Evolutionary conservation across 2,113 vertebrate species (phyloP).

Genomic region (Caretta caretta): DNA sequence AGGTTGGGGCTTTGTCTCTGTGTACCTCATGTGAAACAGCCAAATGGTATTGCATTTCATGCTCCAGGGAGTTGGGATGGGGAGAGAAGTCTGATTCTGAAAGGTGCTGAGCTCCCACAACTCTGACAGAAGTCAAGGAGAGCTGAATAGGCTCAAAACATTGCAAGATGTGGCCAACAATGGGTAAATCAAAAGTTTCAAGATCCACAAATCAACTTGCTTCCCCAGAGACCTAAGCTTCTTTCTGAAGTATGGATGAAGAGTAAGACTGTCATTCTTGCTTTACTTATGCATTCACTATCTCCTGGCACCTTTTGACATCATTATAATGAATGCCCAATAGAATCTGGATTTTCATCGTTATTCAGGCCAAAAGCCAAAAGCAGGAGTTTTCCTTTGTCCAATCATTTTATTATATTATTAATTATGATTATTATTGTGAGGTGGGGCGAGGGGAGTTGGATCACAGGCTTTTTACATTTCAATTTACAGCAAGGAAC

Average conservation of each 20-base stretch:
- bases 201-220: background rate
- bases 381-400: background rate
- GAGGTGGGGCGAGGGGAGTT: background rate
- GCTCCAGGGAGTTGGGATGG: background rate
- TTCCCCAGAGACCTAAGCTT: background rate
- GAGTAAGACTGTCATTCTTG: background rate
- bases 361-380: too few species aligned
- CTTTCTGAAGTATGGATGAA: background rate
- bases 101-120: background rate
- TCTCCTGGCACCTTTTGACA: background rate
- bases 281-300: background rate
- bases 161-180: background rate
- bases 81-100: background rate
- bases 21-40: fast-evolving
- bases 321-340: background rate
- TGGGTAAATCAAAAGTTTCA: background rate
- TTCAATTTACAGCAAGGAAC: background rate
- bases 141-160: background rate
- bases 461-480: background rate
- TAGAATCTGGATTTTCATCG: background rate
- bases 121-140: fast-evolving
- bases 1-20: background rate
- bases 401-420: background rate
- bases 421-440: too few species aligned
- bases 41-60: background rate